Conservation (phyloP, 1,140 invertebrate genomes). For the Ericerus pela region DNA sequence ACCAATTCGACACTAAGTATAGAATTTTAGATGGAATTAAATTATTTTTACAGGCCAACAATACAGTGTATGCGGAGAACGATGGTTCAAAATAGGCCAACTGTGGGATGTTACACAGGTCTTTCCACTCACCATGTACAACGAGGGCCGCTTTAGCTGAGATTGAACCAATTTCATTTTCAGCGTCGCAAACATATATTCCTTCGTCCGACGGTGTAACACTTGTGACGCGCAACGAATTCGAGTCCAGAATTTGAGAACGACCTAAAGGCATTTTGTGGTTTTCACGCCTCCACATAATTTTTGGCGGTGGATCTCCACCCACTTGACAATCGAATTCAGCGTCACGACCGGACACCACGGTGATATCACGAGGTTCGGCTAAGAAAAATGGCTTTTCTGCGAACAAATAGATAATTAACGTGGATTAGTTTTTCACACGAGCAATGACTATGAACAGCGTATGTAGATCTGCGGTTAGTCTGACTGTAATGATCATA, state of each 20-base stretch:
- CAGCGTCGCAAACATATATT: constrained; percentile 63
- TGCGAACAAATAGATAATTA: constrained; percentile 32
- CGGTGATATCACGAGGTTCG: constrained; percentile 68
- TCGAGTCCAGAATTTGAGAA: constrained; percentile 55
- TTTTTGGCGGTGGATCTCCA: constrained; percentile 74
- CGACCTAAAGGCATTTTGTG: constrained; percentile 63
- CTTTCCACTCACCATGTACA: constrained; percentile 62
- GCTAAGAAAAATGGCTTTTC: constrained; percentile 77
- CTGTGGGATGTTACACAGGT: no score
- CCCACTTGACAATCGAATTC: constrained; percentile 78
- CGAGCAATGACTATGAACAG: no score
- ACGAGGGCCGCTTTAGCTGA: constrained; percentile 54
- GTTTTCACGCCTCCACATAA: constrained; percentile 78
- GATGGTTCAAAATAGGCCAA: no score
- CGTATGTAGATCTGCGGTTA: no score
- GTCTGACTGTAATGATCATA: no score
- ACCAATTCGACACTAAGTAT: no score
- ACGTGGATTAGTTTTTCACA: no score
- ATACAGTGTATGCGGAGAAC: no score
- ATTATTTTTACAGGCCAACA: no score
- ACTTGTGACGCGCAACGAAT: constrained; percentile 55
- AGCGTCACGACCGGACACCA: constrained; percentile 60
- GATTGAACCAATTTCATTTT: constrained; percentile 60
- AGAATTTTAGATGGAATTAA: no score
- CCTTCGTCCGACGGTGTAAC: constrained; percentile 62